Evolutionary conservation across 2,113 vertebrate genomes (phyloP), one percentile per base, ranked within the genome.

Genomic region (Cheirogaleus medius): DNA sequence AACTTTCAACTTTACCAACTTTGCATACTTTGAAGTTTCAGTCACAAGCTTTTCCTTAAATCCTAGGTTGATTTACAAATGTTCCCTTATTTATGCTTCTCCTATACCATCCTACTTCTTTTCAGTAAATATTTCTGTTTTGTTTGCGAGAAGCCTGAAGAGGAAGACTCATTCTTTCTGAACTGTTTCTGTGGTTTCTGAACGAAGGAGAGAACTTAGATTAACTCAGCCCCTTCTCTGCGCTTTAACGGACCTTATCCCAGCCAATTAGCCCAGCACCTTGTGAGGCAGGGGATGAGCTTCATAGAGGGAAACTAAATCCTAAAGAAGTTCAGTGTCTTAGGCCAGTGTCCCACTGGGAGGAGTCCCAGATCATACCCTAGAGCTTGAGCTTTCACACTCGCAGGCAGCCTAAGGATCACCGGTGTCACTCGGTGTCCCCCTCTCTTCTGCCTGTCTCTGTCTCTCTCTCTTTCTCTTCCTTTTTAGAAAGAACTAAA

Each of bases 401-500:
- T 85, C 11, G 4, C 12, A 37, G 32, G 37, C n/a, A 44, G 27
- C 21, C 34, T 39, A 3, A 56, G 47, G 21, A 8, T 73, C 23
- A 52, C 39, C n/a, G 7, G 29, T 29, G 12, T 42, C 49, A 18
- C 3, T 3, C 6, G 1, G 6, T 39, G 27, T 1, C 3, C 32
- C 54, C 49, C 52, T 29, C 54, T 58, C 58, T 54, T 27, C 17
- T 11, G 6, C 73, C 13, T 68, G 9, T 63, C 4, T 37, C 17
- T 88, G 8, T 58, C 17, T 52, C 5, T 71, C 20, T 68, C 6
- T 77, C 29, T 60, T 37, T 42, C 63, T 91, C 56, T 90, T 91
- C 56, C 52, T 95, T 97, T 98, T 86, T 98, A 99, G 99, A 99
- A 98, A 80, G 99, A 99, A 95, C 98, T 99, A 69, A 99, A 99